These are phyloP conservation scores for Danionella dracula DNA, from an alignment of 2,797 vertebrate species.

Conservation along the genomic window DNA sequence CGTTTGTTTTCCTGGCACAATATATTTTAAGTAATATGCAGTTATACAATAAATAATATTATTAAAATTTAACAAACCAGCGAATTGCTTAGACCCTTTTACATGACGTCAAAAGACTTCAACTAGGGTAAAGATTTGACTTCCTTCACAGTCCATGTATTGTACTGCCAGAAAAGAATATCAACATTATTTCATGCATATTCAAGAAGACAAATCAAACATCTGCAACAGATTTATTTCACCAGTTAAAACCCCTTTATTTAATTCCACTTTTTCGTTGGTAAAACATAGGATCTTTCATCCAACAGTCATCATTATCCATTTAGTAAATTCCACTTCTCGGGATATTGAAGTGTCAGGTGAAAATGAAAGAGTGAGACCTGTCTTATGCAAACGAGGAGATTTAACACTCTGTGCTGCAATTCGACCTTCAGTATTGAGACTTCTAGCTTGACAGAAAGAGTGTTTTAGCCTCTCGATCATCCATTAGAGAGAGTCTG, in stretches of 20 bases:
- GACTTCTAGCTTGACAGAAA: slow-evolving; percentile 4
- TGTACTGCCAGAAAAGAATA: too few relatives aligned
- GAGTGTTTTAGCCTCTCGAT: slow-evolving; percentile 12
- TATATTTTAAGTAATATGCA: too few relatives aligned
- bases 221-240: too few relatives aligned
- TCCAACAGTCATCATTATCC: background rate
- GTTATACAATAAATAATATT: too few relatives aligned
- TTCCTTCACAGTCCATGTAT: too few relatives aligned
- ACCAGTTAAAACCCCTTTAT: background rate
- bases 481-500: slow-evolving; percentile 9
- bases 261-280: background rate
- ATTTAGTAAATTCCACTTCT: slow-evolving; percentile 1
- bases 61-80: too few relatives aligned
- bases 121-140: too few relatives aligned
- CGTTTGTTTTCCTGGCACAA: too few relatives aligned
- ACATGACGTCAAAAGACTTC: too few relatives aligned
- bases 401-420: slow-evolving; percentile 7
- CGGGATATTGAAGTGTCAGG: background rate
- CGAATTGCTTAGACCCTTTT: too few relatives aligned
- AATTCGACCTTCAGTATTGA: slow-evolving; percentile 16
- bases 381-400: slow-evolving; percentile 5
- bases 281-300: background rate
- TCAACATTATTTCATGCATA: too few relatives aligned
- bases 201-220: too few relatives aligned
- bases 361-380: slow-evolving; percentile 2